Percentiles rank a stretch among this genome's conserved stretches.
Evolutionary conservation across 1,140 invertebrate species (phyloP).

Genomic region (Drosophila busckii): DNA sequence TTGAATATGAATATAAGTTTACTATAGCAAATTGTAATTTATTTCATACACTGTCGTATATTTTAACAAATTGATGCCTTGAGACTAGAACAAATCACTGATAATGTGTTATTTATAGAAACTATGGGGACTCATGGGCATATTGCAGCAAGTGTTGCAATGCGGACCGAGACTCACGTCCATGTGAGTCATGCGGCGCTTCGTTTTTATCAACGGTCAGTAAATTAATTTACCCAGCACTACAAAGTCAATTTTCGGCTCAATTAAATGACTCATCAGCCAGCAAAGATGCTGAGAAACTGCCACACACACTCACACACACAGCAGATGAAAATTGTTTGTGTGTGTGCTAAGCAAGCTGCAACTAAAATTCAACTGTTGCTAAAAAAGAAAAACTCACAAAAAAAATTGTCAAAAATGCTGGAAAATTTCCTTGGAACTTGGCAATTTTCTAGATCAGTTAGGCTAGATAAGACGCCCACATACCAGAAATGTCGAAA

Average conservation of each 20-base stretch:
- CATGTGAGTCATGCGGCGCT: constrained; percentile 46
- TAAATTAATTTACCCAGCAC: constrained; percentile 68
- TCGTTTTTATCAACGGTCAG: constrained; percentile 52
- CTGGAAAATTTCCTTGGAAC: constrained; percentile 42
- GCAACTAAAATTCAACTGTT: constrained; percentile 32
- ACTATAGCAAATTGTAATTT: too few relatives aligned
- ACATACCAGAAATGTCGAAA: constrained; percentile 37
- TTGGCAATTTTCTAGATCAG: constrained; percentile 56
- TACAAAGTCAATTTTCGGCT: constrained; percentile 62
- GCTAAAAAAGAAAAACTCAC: constrained; percentile 38
- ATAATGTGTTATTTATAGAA: too few relatives aligned
- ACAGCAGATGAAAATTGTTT: constrained; percentile 13
- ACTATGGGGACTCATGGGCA: too few relatives aligned
- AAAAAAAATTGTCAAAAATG: constrained; percentile 27
- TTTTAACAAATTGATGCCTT: too few relatives aligned
- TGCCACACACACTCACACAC: constrained; percentile 47
- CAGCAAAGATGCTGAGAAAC: constrained; percentile 18
- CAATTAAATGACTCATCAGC: constrained; percentile 75
- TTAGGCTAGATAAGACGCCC: constrained; percentile 47
- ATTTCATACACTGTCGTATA: too few relatives aligned
- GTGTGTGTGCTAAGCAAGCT: too few relatives aligned
- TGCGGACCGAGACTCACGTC: constrained; percentile 3
- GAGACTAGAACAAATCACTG: too few relatives aligned
- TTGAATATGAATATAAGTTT: too few relatives aligned
- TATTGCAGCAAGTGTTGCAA: constrained; percentile 20